Evolutionary conservation across 1,140 invertebrate genomes (phyloP).

Genomic region (Cydia strobilella): DNA sequence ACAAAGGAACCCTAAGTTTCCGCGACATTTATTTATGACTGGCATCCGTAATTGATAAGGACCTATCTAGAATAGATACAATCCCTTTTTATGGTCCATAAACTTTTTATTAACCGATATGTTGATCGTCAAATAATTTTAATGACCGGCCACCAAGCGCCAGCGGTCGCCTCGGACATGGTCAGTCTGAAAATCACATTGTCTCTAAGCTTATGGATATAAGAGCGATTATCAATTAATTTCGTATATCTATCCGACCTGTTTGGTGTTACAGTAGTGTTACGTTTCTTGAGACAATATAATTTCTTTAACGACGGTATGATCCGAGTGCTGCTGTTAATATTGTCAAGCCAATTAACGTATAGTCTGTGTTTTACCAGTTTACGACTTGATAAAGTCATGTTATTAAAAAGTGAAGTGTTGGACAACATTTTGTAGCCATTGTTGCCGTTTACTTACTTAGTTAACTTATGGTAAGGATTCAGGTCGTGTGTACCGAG

Average conservation of each 20-base stretch:
- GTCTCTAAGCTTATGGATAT: neutral
- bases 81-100: slow-evolving; percentile 62
- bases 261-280: neutral
- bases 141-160: slow-evolving; percentile 63
- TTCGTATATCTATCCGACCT: too few relatives aligned
- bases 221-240: neutral
- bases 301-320: slow-evolving; percentile 22
- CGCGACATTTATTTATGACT: slow-evolving; percentile 21
- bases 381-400: slow-evolving; percentile 14
- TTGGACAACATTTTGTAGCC: neutral
- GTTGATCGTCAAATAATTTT: slow-evolving; percentile 57
- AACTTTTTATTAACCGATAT: slow-evolving; percentile 61
- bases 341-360: slow-evolving; percentile 23
- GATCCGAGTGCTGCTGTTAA: slow-evolving; percentile 27
- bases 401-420: neutral
- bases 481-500: neutral
- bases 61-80: slow-evolving; percentile 55
- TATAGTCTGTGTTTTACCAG: slow-evolving; percentile 9
- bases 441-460: neutral
- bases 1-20: slow-evolving; percentile 17
- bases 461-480: neutral
- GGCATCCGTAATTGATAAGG: slow-evolving; percentile 44
- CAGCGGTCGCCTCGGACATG: neutral
- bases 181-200: neutral
- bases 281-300: slow-evolving; percentile 25